Base-by-base conservation (phyloP, 2,797 vertebrate genomes). In the Ctenopoma multispine region DNA sequence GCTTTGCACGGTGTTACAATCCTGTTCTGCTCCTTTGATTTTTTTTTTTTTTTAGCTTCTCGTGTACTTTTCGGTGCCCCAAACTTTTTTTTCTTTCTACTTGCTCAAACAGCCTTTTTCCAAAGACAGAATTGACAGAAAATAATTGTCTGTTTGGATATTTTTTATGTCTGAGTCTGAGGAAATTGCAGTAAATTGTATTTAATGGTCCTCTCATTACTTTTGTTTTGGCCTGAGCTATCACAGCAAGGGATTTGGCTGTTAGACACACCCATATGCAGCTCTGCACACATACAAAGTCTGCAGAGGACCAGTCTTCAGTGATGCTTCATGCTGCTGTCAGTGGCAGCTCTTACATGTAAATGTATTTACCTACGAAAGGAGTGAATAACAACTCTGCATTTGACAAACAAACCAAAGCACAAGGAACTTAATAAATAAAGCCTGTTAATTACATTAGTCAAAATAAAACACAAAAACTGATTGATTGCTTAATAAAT, bases 191-290 rank as follows among this genome's bases (percentile, higher is more conserved):
- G 48, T 49, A 34, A 47, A 41, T 64, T 65, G 29, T 48, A 17
- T 65, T 60, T 64, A 70, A 76, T 54, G 55, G 60, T 64, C 9
- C n/a, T 18, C 36, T 68, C 24, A 50, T 74, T 43, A 48, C 17
- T 18, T 60, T 65, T 60, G 10, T 51, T 46, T 62, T n/a, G 2
- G 46, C 17, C 13, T 7, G 44, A 62, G 43, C 48, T n/a, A 27
- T 54, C 29, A 23, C 59, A 63, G 29, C 0, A 4, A 73, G 20
- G 13, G 17, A 46, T 31, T 8, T 5, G 23, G 21, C 31, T 18
- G 27, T 34, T 12, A 56, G 6, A 57, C 43, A 48, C 59, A 62
- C 41, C 24, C 17, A n/a, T 5, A n/a, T 8, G 17, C 17, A 44
- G 3, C 15, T 18, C n/a, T n/a, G 4, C 17, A 44, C 43, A 44